phyloP scores from a whole-genome alignment of 2,113 vertebrate genomes.

The Rissa tridactyla region DNA sequence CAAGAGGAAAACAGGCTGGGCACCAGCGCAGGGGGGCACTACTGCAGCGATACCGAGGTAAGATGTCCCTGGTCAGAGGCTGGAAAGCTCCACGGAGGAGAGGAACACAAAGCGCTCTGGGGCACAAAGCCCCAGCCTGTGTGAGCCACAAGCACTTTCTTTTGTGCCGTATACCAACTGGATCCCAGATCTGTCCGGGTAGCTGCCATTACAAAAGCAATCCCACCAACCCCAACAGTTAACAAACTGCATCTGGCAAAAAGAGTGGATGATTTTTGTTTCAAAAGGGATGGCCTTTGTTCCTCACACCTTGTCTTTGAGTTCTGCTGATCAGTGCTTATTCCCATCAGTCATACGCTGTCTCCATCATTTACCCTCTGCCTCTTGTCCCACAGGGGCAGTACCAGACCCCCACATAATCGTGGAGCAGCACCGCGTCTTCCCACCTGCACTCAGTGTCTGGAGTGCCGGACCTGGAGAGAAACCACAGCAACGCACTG shows the following conservation, averaged over 20 bases:
- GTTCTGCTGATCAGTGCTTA: background rate
- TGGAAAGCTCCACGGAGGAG: background rate
- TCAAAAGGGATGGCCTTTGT: background rate
- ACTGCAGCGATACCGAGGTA: background rate
- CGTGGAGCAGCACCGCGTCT: rapidly evolving
- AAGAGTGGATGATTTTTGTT: background rate
- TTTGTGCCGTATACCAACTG: background rate
- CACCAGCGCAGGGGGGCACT: background rate
- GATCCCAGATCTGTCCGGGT: background rate
- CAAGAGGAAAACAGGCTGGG: background rate
- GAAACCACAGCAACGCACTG: background rate
- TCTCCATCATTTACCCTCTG: background rate
- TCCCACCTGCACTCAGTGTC: background rate
- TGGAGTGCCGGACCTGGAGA: background rate
- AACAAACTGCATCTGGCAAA: background rate
- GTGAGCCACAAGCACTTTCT: background rate
- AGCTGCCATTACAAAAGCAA: background rate
- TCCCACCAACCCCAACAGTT: background rate
- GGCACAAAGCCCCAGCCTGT: background rate
- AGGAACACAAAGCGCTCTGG: background rate
- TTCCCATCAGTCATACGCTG: rapidly evolving
- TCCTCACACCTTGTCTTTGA: background rate
- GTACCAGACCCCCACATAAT: background rate
- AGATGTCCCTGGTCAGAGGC: background rate
- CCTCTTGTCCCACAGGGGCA: background rate